Conservation (phyloP, 2,888 invertebrate genomes). For the Metellina segmentata region DNA sequence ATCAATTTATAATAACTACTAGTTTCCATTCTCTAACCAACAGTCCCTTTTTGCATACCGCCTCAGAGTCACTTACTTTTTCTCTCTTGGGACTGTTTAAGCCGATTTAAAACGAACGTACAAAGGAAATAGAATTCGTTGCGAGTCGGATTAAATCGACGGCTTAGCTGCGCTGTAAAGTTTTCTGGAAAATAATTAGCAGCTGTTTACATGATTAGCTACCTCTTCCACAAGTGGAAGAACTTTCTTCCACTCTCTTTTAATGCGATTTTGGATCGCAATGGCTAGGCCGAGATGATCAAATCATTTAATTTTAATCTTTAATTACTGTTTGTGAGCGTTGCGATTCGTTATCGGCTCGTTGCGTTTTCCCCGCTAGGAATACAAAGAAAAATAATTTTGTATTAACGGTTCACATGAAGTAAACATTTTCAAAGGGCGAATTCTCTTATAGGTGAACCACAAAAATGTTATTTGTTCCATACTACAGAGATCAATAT, state of each 20-base stretch:
- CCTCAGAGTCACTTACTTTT: not conserved
- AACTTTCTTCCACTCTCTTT: not conserved
- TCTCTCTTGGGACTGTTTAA: not conserved
- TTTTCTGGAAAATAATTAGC: slow-evolving; percentile 16
- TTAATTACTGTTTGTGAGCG: too few relatives aligned
- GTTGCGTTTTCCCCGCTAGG: too few relatives aligned
- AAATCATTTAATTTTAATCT: not conserved
- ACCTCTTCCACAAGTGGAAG: not conserved
- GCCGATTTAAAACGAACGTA: not conserved
- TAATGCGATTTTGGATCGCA: not conserved
- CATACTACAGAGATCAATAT: too few relatives aligned
- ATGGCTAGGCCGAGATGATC: not conserved
- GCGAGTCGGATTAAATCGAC: not conserved
- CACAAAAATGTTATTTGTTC: too few relatives aligned
- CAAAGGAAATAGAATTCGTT: not conserved
- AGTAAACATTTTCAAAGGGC: too few relatives aligned
- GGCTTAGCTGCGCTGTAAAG: not conserved
- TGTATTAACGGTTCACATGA: too few relatives aligned
- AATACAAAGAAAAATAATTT: too few relatives aligned
- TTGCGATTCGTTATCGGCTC: too few relatives aligned
- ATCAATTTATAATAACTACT: not conserved
- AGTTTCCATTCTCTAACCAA: not conserved
- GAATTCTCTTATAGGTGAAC: too few relatives aligned
- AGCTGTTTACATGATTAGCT: not conserved
- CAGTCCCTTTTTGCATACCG: not conserved